Conservation (phyloP, 2,888 invertebrate species). For the Corbicula japonica region DNA sequence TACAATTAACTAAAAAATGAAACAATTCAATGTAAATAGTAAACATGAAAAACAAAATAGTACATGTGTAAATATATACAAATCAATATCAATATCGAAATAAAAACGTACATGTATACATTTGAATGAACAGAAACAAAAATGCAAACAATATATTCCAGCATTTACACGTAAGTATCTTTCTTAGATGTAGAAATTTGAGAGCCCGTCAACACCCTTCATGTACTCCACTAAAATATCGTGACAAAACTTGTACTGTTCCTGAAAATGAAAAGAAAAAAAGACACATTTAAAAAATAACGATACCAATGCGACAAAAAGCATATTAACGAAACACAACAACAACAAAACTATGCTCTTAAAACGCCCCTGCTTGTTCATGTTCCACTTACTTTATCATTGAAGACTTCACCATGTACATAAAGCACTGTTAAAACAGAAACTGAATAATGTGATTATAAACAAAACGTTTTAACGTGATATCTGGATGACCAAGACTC, state of each 20-base stretch:
- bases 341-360: not conserved
- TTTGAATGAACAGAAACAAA: too few relatives aligned
- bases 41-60: too few relatives aligned
- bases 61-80: too few relatives aligned
- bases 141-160: too few relatives aligned
- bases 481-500: not conserved
- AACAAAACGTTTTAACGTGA: not conserved
- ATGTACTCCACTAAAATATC: slow-evolving; percentile 75
- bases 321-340: not conserved
- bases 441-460: not conserved
- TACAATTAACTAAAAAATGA: too few relatives aligned
- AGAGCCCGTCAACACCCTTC: slow-evolving; percentile 73
- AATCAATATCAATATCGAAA: too few relatives aligned
- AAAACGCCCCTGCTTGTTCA: not conserved
- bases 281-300: not conserved
- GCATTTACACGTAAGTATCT: too few relatives aligned
- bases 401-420: not conserved
- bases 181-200: slow-evolving; percentile 70
- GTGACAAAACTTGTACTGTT: slow-evolving; percentile 76
- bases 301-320: not conserved
- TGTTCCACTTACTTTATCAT: not conserved
- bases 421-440: not conserved
- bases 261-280: slow-evolving; percentile 59
- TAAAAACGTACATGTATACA: too few relatives aligned
- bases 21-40: too few relatives aligned